These are phyloP conservation scores for Leptarthrus brevirostris DNA, from an alignment of 2,888 invertebrate species.

Conservation along the genomic window DNA sequence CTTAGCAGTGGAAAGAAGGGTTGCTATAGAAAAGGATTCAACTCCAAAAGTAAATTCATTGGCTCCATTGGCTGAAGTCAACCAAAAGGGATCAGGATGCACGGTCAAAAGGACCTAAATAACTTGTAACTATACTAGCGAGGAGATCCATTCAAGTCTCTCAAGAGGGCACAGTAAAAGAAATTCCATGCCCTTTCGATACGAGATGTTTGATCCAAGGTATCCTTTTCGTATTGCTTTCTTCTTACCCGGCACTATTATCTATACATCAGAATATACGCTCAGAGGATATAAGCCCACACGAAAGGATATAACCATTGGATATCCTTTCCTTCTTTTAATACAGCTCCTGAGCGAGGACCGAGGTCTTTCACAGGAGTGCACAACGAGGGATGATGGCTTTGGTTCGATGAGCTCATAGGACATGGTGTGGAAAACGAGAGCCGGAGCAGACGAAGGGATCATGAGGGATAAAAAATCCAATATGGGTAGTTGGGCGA, in stretches of 20 bases:
- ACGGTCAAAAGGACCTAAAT: conserved; percentile 54
- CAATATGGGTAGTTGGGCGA: conserved; percentile 49
- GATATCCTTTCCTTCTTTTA: conserved; percentile 52
- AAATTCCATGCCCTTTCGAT: conserved; percentile 50
- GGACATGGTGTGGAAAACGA: conserved; percentile 48
- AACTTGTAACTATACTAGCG: conserved; percentile 52
- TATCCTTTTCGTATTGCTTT: conserved; percentile 47
- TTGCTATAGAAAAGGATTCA: conserved; percentile 44
- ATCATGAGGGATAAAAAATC: conserved; percentile 45
- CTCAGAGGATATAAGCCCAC: conserved; percentile 42
- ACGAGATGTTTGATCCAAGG: conserved; percentile 52
- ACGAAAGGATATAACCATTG: conserved; percentile 51
- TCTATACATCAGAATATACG: conserved; percentile 51
- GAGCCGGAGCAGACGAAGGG: conserved; percentile 44
- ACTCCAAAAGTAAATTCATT: conserved; percentile 51
- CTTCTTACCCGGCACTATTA: conserved; percentile 48
- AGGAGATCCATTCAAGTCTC: conserved; percentile 49
- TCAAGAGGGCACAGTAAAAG: conserved; percentile 49
- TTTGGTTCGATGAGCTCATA: conserved; percentile 49
- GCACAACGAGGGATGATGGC: conserved; percentile 38
- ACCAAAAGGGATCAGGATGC: conserved; percentile 51
- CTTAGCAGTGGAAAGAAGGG: conserved; percentile 33
- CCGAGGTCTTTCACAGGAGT: conserved; percentile 26
- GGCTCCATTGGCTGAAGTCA: conserved; percentile 52
- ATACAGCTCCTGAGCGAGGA: conserved; percentile 49